These are phyloP conservation scores for Drosophila formosana DNA, from an alignment of 2,888 invertebrate genomes.

Conservation along the genomic window DNA sequence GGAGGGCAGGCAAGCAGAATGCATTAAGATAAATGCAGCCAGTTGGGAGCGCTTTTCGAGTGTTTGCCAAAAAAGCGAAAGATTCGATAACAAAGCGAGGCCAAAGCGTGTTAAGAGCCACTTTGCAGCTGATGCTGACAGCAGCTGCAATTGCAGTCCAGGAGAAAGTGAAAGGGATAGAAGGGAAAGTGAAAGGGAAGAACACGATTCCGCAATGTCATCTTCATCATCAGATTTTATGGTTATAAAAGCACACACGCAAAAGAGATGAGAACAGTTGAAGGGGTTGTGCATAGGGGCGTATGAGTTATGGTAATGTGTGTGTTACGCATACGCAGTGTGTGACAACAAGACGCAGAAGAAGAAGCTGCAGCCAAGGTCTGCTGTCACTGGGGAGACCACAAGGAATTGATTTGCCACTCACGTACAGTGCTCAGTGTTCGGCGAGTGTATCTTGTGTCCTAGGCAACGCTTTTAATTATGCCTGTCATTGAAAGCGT, in stretches of 20 bases:
- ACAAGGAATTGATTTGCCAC: conserved; percentile 48
- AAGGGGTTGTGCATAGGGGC: conserved; percentile 30
- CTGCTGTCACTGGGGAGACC: conserved; percentile 17
- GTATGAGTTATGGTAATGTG: conserved; percentile 49
- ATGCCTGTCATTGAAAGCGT: conserved; percentile 54
- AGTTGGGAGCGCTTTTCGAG: conserved; percentile 34
- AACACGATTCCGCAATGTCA: conserved; percentile 4
- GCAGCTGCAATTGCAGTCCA: conserved; percentile 19
- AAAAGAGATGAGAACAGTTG: conserved; percentile 29
- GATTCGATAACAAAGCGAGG: conserved; percentile 41
- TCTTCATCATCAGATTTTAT: conserved; percentile 11
- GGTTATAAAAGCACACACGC: conserved; percentile 20
- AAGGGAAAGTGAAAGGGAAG: background rate
- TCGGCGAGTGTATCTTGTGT: conserved; percentile 23
- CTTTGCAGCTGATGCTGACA: conserved; percentile 56
- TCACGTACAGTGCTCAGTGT: conserved; percentile 42
- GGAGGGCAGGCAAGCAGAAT: conserved; percentile 19
- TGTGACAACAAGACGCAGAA: background rate
- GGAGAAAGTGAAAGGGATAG: background rate
- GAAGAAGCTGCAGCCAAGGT: conserved; percentile 30
- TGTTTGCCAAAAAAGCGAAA: conserved; percentile 31
- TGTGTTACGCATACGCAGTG: conserved; percentile 37
- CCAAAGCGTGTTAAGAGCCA: conserved; percentile 40
- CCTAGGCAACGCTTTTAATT: conserved; percentile 62
- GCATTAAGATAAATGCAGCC: conserved; percentile 60